Evolutionary conservation across 2,113 vertebrate genomes (phyloP).

Genomic region (Perca flavescens): DNA sequence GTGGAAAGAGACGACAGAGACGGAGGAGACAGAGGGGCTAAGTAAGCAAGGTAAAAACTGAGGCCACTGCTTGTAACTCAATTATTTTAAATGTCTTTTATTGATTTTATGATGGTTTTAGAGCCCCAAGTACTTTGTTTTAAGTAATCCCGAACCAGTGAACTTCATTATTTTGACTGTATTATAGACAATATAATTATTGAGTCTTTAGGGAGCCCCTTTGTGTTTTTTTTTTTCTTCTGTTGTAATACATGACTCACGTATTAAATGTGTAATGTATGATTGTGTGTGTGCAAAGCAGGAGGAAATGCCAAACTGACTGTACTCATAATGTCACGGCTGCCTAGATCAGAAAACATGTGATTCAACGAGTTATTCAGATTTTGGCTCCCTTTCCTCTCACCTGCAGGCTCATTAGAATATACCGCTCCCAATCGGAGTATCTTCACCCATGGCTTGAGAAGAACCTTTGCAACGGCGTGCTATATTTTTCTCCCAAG

Average conservation of each 20-base stretch:
- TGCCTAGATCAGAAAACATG: too few relatives aligned
- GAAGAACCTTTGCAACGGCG: too few relatives aligned
- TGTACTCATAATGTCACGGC: not conserved
- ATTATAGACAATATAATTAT: constrained; percentile 29
- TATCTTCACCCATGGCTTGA: too few relatives aligned
- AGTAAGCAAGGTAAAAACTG: constrained; percentile 6
- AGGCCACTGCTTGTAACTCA: constrained; percentile 37
- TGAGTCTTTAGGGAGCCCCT: constrained; percentile 6
- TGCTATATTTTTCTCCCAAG: too few relatives aligned
- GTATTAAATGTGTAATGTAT: not conserved
- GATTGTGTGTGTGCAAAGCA: not conserved
- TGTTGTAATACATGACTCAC: constrained; percentile 13
- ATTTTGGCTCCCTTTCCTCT: too few relatives aligned
- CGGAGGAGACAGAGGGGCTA: constrained; percentile 10
- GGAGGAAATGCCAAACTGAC: constrained; percentile 14
- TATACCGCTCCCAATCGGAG: too few relatives aligned
- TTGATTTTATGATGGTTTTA: constrained; percentile 46
- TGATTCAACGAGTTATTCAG: too few relatives aligned
- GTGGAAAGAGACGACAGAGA: constrained; percentile 52
- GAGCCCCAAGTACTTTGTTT: constrained; percentile 20
- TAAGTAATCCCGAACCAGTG: constrained; percentile 24
- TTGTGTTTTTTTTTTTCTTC: not conserved
- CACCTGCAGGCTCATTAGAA: too few relatives aligned
- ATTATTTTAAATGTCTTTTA: constrained; percentile 30
- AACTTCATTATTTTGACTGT: constrained; percentile 28